Evolutionary conservation across 2,888 invertebrate species (phyloP).

Genomic region (Apamea sordens): DNA sequence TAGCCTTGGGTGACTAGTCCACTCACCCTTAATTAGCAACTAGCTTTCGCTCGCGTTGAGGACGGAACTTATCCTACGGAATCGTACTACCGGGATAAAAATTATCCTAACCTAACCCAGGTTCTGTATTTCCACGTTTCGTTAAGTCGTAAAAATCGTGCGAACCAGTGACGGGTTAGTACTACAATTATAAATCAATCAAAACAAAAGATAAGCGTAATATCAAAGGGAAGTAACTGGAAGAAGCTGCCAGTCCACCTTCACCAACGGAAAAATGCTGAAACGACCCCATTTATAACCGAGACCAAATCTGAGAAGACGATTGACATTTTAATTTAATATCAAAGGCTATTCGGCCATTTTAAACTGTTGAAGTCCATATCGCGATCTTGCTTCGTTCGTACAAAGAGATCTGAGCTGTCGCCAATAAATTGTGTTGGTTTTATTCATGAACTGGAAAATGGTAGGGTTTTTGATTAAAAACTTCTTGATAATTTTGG

Average conservation of each 20-base stretch:
- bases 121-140: no score
- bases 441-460: slow-evolving; percentile 38
- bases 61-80: neutral
- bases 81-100: neutral
- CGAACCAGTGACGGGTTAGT: no score
- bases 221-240: neutral
- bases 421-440: slow-evolving; percentile 51
- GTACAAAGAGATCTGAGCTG: slow-evolving; percentile 60
- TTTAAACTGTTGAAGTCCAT: slow-evolving; percentile 55
- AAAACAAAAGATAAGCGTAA: neutral
- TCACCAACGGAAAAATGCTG: slow-evolving; percentile 11
- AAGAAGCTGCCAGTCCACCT: slow-evolving; percentile 7
- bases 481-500: slow-evolving; percentile 13
- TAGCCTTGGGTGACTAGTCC: neutral
- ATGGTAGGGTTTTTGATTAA: slow-evolving; percentile 35
- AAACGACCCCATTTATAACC: slow-evolving; percentile 17
- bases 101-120: neutral
- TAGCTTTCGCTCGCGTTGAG: neutral
- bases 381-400: slow-evolving; percentile 61
- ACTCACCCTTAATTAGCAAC: neutral
- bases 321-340: slow-evolving; percentile 63
- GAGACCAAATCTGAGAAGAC: slow-evolving; percentile 14
- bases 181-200: neutral
- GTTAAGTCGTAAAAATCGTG: no score
- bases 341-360: slow-evolving; percentile 49